These are phyloP conservation scores for Hoplostethus atlanticus DNA, from an alignment of 2,797 vertebrate genomes.

Conservation along the genomic window DNA sequence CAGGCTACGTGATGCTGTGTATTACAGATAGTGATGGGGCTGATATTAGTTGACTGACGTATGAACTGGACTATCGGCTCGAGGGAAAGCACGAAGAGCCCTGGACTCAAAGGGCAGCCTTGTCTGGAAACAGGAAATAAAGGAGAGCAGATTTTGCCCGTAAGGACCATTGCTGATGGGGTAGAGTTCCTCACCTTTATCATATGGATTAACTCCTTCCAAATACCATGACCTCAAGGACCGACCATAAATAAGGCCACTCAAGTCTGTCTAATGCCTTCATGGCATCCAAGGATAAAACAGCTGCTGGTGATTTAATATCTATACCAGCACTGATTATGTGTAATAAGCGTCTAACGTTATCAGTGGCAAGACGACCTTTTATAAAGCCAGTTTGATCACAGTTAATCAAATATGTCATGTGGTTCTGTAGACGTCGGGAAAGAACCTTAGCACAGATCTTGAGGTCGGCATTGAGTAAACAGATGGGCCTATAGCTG, in stretches of 20 bases:
- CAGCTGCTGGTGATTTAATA: background rate
- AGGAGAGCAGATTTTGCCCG: constrained; percentile 29
- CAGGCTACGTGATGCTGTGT: constrained; percentile 4
- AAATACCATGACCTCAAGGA: constrained; percentile 10
- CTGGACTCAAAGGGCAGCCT: constrained; percentile 17
- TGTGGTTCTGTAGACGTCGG: background rate
- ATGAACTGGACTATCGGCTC: constrained; percentile 26
- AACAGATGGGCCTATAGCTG: background rate
- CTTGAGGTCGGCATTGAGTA: background rate
- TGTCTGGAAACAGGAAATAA: constrained; percentile 33
- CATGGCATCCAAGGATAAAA: constrained; percentile 23
- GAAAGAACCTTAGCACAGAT: constrained; percentile 2
- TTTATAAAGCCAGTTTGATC: constrained; percentile 8
- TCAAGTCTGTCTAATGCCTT: constrained; percentile 19
- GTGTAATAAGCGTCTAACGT: background rate
- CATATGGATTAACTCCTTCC: constrained; percentile 51
- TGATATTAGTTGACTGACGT: constrained; percentile 1
- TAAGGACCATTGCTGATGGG: constrained; percentile 18
- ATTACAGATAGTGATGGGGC: background rate
- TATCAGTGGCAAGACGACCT: background rate
- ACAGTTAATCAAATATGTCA: constrained; percentile 1
- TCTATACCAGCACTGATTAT: constrained; percentile 3
- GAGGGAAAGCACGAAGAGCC: constrained; percentile 31
- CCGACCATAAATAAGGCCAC: constrained; percentile 11
- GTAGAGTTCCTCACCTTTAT: constrained; percentile 36